phyloP scores from a whole-genome alignment of 2,888 invertebrate species.

The Callyntrura guangdongensis region DNA sequence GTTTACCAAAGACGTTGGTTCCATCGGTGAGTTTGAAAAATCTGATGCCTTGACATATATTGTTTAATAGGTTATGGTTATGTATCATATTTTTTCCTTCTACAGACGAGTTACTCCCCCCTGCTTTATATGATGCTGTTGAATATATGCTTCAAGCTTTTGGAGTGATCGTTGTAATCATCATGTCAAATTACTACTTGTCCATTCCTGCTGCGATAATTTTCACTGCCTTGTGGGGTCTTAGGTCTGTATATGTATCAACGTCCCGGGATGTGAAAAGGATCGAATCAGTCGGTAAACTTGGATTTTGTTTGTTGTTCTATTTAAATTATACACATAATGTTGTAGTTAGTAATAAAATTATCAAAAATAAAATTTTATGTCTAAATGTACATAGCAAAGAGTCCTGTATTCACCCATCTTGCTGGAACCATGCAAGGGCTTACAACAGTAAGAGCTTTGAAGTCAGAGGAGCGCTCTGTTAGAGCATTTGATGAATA shows the following conservation, averaged over 20 bases:
- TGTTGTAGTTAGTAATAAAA: no score
- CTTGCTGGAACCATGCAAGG: conserved; percentile 96
- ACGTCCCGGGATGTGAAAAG: conserved; percentile 70
- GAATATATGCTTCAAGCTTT: conserved; percentile 87
- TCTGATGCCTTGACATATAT: not conserved
- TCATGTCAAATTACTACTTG: conserved; percentile 86
- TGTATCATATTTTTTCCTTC: not conserved
- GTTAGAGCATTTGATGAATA: conserved; percentile 61
- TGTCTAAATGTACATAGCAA: conserved; percentile 65
- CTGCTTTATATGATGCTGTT: conserved; percentile 88
- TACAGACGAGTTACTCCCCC: conserved; percentile 86
- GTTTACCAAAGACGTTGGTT: conserved; percentile 93
- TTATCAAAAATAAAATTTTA: not conserved
- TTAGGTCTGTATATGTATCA: conserved; percentile 65
- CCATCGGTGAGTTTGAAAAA: conserved; percentile 41
- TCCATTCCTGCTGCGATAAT: conserved; percentile 85
- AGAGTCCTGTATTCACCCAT: conserved; percentile 97
- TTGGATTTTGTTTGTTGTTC: not conserved
- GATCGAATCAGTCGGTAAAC: conserved; percentile 63
- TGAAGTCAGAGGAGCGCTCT: conserved; percentile 62
- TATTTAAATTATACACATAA: not conserved
- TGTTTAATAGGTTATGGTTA: not conserved
- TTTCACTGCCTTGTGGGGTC: conserved; percentile 85
- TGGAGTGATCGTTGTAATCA: conserved; percentile 86
- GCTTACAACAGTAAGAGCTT: conserved; percentile 94